Evolutionary conservation across 2,888 invertebrate genomes (phyloP), one percentile per base, ranked within the genome.

Genomic region (Rhabditoides inermis): DNA sequence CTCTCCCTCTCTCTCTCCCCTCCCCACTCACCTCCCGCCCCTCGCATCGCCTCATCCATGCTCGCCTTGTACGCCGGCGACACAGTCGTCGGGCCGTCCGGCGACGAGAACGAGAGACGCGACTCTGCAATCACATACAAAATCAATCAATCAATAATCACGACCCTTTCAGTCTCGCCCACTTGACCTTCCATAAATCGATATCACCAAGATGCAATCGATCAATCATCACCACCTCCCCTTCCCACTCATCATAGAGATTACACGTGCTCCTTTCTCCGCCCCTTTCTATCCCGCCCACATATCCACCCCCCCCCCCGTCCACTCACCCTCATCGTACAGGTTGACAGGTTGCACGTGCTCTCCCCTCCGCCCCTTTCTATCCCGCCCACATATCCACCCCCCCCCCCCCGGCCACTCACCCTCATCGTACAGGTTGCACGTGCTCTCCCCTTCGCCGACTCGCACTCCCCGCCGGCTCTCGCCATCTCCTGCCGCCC

Each of bases 1-100:
- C n/a, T n/a, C n/a, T n/a, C n/a, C n/a, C n/a, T n/a, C 25, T 49
- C 23, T 25, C 30, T 15, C 32, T 7, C 26, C 25, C 15, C 26
- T 36, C 28, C 5, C 25, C 22, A 10, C 45, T 26, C 20, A 40
- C 35, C 30, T 22, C 41, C 35, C 30, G 50, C 42, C 41, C 44
- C 36, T 39, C 54, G 49, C 20, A 60, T 37, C n/a, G 68, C 68
- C 49, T 65, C 68, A 48, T 64, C 61, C 7, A 68, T 51, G 20
- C 61, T 60, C 23, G 59, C 60, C 26, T 64, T 58, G 45, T 68
- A 68, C n/a, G 68, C 54, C 40, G 50, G 48, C 42, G 25, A 22
- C 32, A 36, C 39, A 32, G 41, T 18, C 44, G 26, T 12, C 55
- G 51, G 1, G 54, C 53, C 2, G 57, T 52, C n/a, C 54, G 51